Base-by-base conservation (phyloP, 2,113 vertebrate species). In the Spheniscus mendiculus region DNA sequence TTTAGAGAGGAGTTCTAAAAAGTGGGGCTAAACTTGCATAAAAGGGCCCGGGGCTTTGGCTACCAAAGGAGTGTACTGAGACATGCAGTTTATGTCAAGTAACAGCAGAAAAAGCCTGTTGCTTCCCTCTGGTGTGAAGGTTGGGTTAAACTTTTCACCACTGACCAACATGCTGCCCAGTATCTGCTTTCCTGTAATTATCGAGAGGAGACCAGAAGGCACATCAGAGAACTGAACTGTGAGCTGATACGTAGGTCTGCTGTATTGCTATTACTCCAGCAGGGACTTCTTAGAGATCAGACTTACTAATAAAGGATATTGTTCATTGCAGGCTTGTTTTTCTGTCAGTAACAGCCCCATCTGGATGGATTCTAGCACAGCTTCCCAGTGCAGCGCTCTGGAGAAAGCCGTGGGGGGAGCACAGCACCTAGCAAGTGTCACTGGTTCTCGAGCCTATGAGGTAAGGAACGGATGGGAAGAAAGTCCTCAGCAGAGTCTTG, bases 281-380 rank as follows among this genome's bases (percentile, higher is more conserved):
- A 56, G 69, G 15, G 52, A 52, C 19, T 74, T 78, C 26, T 42
- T 58, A 22, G 63, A 61, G 62, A n/a, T 82, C 67, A 87, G 11
- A 14, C 49, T 62, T 78, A 4, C 30, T 94, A 45, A 56, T 38
- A 25, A 47, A 52, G 38, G 26, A 5, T 77, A 8, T 44, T 72
- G 42, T 47, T 63, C 2, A 1, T 84, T 65, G 5, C 98, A 99
- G 99, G 94, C 55, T 53, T 98, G 98, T 73, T 99, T 99, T 96
- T 98, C 99, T 2, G 72, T 99, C 80, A 29, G 50, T 4, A 84
- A 99, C 96, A 98, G 98, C 78, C 99, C 99, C 0, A 97, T 99
- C 27, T 99, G 99, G 99, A 99, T 99, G 99, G 99, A 99, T 97
- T 99, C 99, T 55, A 99, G 99, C 93, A 99, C 98, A 44, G 21